Percentiles rank a stretch among this genome's conserved stretches.
phyloP scores from a whole-genome alignment of 2,888 invertebrate genomes.

The Gymnocheta viridis region DNA sequence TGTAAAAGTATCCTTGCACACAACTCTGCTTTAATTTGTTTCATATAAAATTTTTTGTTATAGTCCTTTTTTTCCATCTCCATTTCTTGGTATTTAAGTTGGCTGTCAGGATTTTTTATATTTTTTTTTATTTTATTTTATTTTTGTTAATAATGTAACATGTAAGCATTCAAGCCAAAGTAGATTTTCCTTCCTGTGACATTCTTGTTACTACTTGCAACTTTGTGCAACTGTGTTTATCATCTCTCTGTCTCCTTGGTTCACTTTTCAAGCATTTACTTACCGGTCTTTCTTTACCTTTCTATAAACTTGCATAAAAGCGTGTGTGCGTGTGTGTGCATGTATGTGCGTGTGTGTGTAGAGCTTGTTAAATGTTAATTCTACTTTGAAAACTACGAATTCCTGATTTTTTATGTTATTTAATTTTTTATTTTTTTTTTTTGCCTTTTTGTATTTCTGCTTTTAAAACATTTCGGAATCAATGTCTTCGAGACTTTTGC shows the following conservation, averaged over 20 bases:
- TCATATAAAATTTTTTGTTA: background rate
- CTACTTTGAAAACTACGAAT: slow-evolving; percentile 39
- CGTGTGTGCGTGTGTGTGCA: background rate
- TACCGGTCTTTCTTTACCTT: background rate
- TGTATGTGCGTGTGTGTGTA: background rate
- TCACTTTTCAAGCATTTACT: slow-evolving; percentile 10
- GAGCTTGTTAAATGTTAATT: slow-evolving; percentile 40
- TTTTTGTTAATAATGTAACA: slow-evolving; percentile 21
- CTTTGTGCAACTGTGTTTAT: slow-evolving; percentile 20
- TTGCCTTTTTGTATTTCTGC: slow-evolving; percentile 1
- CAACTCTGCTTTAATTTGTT: background rate
- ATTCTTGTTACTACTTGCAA: slow-evolving; percentile 35
- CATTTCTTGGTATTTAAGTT: slow-evolving; percentile 47
- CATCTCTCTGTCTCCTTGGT: background rate
- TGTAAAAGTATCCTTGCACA: background rate
- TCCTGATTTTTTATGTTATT: no score
- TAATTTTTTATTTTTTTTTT: background rate
- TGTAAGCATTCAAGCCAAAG: slow-evolving; percentile 56
- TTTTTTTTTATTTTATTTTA: background rate
- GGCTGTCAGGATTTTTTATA: background rate
- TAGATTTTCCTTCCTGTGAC: slow-evolving; percentile 59
- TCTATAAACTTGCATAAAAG: background rate
- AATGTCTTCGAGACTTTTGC: slow-evolving; percentile 55
- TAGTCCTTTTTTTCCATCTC: background rate
- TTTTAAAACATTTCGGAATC: slow-evolving; percentile 50